Base-by-base conservation (phyloP, 2,113 vertebrate species). In the Stigmatopora nigra region DNA sequence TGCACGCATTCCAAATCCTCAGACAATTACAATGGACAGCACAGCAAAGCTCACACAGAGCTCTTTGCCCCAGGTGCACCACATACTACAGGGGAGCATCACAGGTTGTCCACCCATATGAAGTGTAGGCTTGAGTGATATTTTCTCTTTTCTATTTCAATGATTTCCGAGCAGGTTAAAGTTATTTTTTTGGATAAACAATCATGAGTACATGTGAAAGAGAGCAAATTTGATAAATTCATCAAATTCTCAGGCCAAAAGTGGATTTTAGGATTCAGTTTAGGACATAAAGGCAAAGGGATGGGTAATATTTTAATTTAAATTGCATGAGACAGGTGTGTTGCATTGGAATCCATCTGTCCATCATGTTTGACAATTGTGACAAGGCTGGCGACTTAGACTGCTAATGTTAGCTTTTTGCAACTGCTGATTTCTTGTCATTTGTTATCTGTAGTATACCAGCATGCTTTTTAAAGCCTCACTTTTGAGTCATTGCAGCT, bases 401-500 rank as follows among this genome's bases (percentile, higher is more conserved):
- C 8, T 7, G 17, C n/a, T n/a, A 51, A 13, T 4, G 7, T 55
- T 25, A 25, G 53, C 22, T 55, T 55, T 11, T 31, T 22, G 12
- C 20, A 22, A 22, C 31, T 15, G 22, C 53, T 5, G 22, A 22
- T 14, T 22, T 14, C 15, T 59, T 59, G 59, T 15, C 59, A 45
- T 31, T 14, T 56, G 53, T 35, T 22, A 31, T 31, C 22, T 56
- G 53, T 31, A 7, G 20, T 56, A 7, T 15, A 45, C 76, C 57
- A 61, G 55, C 66, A 51, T 31, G 69, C 61, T 73, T 71, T 58
- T 70, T 76, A 80, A 25, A 49, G 67, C 53, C 31, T 63, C 12
- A 56, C 79, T 83, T 64, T 35, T 67, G 72, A 79, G 74, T 79
- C 63, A 38, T 68, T 69, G 76, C 74, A n/a, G 71, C 69, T 88